Percentiles rank a stretch among this genome's conserved stretches.
Conservation (phyloP, 2,113 vertebrate genomes). For the Noturus placidus region DNA sequence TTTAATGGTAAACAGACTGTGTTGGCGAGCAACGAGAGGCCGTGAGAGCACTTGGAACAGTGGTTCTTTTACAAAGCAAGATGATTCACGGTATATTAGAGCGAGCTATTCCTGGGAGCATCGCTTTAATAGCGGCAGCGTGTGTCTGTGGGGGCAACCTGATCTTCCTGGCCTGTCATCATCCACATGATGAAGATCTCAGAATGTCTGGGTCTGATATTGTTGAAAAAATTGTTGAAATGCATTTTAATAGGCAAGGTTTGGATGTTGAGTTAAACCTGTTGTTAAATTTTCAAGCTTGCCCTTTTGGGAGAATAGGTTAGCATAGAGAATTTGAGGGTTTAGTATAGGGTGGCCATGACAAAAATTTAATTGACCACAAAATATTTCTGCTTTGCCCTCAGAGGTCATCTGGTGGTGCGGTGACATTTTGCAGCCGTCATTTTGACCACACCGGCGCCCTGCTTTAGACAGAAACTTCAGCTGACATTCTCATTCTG, state of each 20-base stretch:
- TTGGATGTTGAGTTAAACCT: not conserved
- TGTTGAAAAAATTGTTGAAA: not conserved
- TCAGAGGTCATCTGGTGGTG: conserved; percentile 7
- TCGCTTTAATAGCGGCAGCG: conserved; percentile 12
- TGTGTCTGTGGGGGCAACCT: conserved; percentile 3
- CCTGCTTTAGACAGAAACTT: not conserved
- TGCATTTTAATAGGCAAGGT: not conserved
- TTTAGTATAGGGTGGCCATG: not conserved
- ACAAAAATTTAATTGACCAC: not conserved
- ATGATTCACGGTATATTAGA: conserved; percentile 44
- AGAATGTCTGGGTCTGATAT: not conserved
- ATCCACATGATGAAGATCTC: conserved; percentile 38
- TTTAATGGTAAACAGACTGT: conserved; percentile 31
- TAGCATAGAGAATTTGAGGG: not conserved
- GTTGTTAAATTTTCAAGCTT: not conserved
- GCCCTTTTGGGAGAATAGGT: not conserved
- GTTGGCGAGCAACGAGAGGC: conserved; percentile 7
- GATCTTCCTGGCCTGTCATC: conserved; percentile 40
- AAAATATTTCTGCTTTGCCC: not conserved
- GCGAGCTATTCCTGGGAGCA: conserved; percentile 23
- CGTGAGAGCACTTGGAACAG: conserved; percentile 27
- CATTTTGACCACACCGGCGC: not conserved
- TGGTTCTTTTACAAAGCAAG: conserved; percentile 21
- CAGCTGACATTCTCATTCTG: conserved; percentile 4
- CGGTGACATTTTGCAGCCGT: conserved; percentile 17